These are phyloP conservation scores for Malthinus seriepunctatus DNA, from an alignment of 2,888 invertebrate species.

Conservation along the genomic window DNA sequence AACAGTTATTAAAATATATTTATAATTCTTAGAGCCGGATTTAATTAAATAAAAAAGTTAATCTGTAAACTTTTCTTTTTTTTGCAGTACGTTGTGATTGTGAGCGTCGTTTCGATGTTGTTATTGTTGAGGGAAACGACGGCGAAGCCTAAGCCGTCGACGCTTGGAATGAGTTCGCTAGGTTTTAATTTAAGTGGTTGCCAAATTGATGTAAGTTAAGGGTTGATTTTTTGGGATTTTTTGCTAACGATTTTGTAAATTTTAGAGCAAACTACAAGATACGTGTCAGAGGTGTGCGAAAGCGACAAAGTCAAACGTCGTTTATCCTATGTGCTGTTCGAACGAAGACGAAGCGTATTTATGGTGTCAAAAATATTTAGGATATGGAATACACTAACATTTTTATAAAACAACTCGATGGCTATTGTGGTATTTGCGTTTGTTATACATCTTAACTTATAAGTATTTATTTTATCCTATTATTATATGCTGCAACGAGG, in stretches of 20 bases:
- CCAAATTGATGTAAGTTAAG: slow-evolving; percentile 21
- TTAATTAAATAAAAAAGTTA: neutral
- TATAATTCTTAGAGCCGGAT: neutral
- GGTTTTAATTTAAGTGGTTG: slow-evolving; percentile 16
- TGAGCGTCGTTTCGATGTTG: neutral
- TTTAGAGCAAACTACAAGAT: slow-evolving; percentile 24
- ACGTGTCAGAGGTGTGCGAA: slow-evolving; percentile 28
- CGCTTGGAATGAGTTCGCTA: slow-evolving; percentile 7
- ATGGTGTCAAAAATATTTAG: slow-evolving; percentile 64
- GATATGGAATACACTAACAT: slow-evolving; percentile 54
- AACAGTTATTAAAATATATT: neutral
- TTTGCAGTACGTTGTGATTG: neutral
- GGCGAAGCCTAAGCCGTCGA: slow-evolving; percentile 10
- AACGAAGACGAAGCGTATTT: slow-evolving; percentile 60
- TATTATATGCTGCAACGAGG: neutral
- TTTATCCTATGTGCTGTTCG: slow-evolving; percentile 64
- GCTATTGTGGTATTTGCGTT: neutral
- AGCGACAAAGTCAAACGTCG: slow-evolving; percentile 42
- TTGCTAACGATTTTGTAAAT: too few species aligned
- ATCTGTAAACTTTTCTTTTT: neutral
- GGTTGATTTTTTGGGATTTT: neutral
- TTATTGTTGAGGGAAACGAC: slow-evolving; percentile 6
- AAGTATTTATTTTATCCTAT: slow-evolving; percentile 2
- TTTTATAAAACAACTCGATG: too few species aligned
- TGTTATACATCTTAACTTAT: neutral